Conservation (phyloP, 2,113 vertebrate genomes). For the Mormoops blainvillei region DNA sequence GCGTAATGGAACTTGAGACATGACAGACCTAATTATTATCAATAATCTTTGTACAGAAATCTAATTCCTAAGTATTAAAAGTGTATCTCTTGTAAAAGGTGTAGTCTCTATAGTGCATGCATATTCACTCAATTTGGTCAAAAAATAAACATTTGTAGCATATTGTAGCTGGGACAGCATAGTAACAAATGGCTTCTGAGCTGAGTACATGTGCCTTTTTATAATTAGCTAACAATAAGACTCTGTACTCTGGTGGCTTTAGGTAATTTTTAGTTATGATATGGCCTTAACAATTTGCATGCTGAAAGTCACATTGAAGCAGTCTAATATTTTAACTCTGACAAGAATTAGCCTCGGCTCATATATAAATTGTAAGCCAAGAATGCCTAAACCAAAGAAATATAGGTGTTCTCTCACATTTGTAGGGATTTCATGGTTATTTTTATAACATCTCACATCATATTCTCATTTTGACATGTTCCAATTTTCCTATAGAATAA, state of each 20-base stretch:
- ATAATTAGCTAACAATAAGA: not conserved
- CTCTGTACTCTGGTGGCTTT: not conserved
- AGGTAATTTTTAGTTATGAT: not conserved
- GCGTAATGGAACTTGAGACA: not conserved
- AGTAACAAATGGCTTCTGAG: not conserved
- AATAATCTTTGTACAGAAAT: not conserved
- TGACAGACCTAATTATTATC: not conserved
- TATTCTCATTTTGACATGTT: slow-evolving; percentile 25
- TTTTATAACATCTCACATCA: slow-evolving; percentile 24
- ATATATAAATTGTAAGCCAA: not conserved
- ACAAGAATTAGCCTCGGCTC: not conserved
- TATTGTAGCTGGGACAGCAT: not conserved
- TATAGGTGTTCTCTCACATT: not conserved
- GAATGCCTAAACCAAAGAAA: not conserved
- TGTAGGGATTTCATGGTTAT: not conserved
- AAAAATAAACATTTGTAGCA: not conserved
- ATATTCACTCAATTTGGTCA: not conserved
- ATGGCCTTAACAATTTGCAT: not conserved
- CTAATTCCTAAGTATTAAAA: not conserved
- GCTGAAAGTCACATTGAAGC: not conserved
- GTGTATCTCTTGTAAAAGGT: not conserved
- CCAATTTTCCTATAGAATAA: slow-evolving; percentile 17
- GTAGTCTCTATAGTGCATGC: not conserved
- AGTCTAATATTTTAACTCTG: not conserved
- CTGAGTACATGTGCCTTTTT: not conserved